Conservation (phyloP, 1,140 invertebrate species). For the Spodoptera frugiperda region DNA sequence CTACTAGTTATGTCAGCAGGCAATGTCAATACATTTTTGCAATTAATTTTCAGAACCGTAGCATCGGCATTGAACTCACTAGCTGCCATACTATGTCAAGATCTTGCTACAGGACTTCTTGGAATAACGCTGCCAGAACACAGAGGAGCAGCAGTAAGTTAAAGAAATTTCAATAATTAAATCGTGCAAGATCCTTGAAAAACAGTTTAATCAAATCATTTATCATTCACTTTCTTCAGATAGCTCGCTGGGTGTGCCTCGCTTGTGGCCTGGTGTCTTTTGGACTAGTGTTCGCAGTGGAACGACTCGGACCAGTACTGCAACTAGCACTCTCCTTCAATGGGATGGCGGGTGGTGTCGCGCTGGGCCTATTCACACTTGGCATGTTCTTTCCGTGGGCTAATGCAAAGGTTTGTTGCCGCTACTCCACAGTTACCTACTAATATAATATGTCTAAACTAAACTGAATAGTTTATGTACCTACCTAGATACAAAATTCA, state of each 20-base stretch:
- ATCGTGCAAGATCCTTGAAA: not conserved
- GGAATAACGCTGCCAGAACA: constrained; percentile 89
- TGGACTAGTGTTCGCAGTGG: constrained; percentile 91
- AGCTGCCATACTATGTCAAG: constrained; percentile 95
- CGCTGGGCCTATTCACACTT: constrained; percentile 93
- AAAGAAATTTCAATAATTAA: not conserved
- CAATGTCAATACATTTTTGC: not conserved
- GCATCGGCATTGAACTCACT: constrained; percentile 96
- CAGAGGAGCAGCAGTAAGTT: constrained; percentile 88
- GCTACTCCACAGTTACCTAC: not conserved
- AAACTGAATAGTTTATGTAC: too few relatives aligned
- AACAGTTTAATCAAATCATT: too few relatives aligned
- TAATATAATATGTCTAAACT: too few relatives aligned
- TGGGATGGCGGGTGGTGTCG: constrained; percentile 95
- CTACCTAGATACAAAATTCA: too few relatives aligned
- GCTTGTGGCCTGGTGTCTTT: constrained; percentile 85
- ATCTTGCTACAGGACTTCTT: constrained; percentile 91
- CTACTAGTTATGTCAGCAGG: too few relatives aligned
- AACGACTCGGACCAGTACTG: constrained; percentile 92
- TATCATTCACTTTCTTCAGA: constrained; percentile 59
- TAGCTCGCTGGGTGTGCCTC: constrained; percentile 83
- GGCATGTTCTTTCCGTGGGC: constrained; percentile 96
- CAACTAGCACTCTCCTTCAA: constrained; percentile 95
- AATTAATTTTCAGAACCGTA: constrained; percentile 80
- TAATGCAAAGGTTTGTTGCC: constrained; percentile 89